Conservation (phyloP, 2,888 invertebrate genomes). For the Zootermopsis nevadensis region DNA sequence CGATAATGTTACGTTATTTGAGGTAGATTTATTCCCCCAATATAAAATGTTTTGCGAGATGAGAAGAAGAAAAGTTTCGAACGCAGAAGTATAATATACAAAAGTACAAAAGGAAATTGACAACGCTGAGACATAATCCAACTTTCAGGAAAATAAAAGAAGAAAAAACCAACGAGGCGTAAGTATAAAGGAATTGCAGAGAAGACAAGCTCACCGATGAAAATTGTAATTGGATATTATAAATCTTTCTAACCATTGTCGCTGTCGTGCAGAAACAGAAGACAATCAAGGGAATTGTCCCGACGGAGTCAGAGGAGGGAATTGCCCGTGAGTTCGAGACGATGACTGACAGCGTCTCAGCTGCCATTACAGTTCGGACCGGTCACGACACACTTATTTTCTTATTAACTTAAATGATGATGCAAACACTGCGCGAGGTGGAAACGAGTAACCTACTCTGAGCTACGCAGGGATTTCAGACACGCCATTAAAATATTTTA, state of each 20-base stretch:
- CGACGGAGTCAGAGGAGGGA: not conserved
- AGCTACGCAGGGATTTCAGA: no score
- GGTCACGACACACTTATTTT: not conserved
- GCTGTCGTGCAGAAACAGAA: not conserved
- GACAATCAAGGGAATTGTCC: constrained; percentile 22
- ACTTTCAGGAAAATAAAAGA: not conserved
- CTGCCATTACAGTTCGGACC: not conserved
- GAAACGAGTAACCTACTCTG: no score
- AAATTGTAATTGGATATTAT: constrained; percentile 44
- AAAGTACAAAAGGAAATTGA: not conserved
- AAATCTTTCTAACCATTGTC: constrained; percentile 30
- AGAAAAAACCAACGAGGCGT: constrained; percentile 20
- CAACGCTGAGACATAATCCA: not conserved
- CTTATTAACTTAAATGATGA: not conserved
- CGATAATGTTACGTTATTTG: not conserved
- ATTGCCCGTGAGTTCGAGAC: not conserved
- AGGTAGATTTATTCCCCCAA: not conserved
- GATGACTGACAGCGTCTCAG: not conserved
- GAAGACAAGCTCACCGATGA: constrained; percentile 20
- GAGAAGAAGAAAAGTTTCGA: not conserved
- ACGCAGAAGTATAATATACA: not conserved
- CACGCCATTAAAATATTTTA: no score
- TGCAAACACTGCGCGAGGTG: not conserved
- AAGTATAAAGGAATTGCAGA: not conserved
- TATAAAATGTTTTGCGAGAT: not conserved